Evolutionary conservation across 2,888 invertebrate species (phyloP), one percentile per base, ranked within the genome.

Genomic region (Tolmerus cingulatus): DNA sequence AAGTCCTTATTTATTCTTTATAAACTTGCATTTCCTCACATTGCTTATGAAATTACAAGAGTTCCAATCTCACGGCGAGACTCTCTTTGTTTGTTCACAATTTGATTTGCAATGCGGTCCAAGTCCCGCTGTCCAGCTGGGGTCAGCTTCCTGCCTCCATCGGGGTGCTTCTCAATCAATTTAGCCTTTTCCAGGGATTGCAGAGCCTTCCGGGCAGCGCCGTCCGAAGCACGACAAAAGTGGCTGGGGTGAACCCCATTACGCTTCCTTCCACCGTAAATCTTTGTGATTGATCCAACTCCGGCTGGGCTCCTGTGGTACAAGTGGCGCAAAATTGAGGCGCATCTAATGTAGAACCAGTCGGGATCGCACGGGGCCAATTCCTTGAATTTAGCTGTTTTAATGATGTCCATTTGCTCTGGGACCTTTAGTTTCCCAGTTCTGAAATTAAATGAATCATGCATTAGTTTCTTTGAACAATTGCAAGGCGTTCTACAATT

Each of bases 401-500:
- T 99, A 2, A 99, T 98, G 86, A 99, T 95, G 93, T 99, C 99
- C 91, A 98, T 97, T 96, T 99, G 99, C 92, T 99, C 99, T 89
- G 99, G 99, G 55, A 98, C 97, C 94, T 97, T 97, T 93, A 99
- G 95, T 93, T 98, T 98, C 90, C 97, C 98, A 90, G 97, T 96
- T 51, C 51, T 51, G n/a, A n/a, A 51, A 51, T 7, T 5, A 92
- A 88, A 87, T 78, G 89, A 30, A 86, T 87, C 27, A 78, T 34
- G 88, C 74, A 84, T 55, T 16, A 66, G 51, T 19, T 27, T 5
- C 34, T 55, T 27, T 16, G 43, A 40, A 12, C 5, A 37, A 30
- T 30, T 30, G 30, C 30, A 34, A 34, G n/a, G n/a, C 34, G 5
- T 34, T 34, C 7, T 7, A 4, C 34, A 34, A 7, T 40, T 12